Percentiles rank a stretch among this genome's conserved stretches.
phyloP scores from a whole-genome alignment of 1,140 invertebrate species.

The Caenorhabditis elegans region WBcel235 BX284604.4:12582001-12582500 shows the following conservation, averaged over 20 bases:
- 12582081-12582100: too few relatives aligned
- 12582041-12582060: too few relatives aligned
- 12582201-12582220: not conserved
- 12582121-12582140: not conserved
- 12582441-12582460: too few relatives aligned
- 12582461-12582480: too few relatives aligned
- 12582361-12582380: too few relatives aligned
- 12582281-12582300: not conserved
- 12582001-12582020: too few relatives aligned
- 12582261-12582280: not conserved
- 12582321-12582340: constrained; percentile 21
- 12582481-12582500: too few relatives aligned
- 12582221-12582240: not conserved
- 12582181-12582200: not conserved
- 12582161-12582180: constrained; percentile 18
- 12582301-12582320: not conserved
- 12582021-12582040: too few relatives aligned
- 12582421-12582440: too few relatives aligned
- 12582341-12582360: not conserved
- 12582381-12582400: too few relatives aligned
- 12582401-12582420: not conserved
- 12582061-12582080: too few relatives aligned
- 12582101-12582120: not conserved
- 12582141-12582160: too few relatives aligned
- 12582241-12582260: not conserved